Evolutionary conservation across 1,140 invertebrate genomes (phyloP).

Genomic region (Planococcus citri): DNA sequence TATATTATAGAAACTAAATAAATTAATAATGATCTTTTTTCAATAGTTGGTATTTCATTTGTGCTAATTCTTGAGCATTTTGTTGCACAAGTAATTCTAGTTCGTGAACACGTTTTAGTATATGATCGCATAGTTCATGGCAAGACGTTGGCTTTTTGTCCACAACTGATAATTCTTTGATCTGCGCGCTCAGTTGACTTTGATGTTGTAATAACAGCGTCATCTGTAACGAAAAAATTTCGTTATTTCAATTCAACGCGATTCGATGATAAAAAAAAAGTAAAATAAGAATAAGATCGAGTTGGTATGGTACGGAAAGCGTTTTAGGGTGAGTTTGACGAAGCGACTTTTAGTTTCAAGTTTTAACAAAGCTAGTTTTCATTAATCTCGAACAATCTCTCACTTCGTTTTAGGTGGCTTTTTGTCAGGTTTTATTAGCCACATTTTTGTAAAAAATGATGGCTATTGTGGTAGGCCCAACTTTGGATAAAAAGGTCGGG

Average conservation of each 20-base stretch:
- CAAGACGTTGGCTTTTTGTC: conserved; percentile 23
- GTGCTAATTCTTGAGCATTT: conserved; percentile 27
- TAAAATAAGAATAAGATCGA: neutral
- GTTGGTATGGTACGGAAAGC: neutral
- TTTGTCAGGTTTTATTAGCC: too few species aligned
- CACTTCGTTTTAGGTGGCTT: too few species aligned
- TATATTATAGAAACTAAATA: too few species aligned
- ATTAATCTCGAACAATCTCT: too few species aligned
- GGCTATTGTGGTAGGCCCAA: too few species aligned
- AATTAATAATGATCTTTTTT: conserved; percentile 21
- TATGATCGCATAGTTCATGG: conserved; percentile 26
- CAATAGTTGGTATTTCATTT: conserved; percentile 25
- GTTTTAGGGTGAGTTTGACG: too few species aligned
- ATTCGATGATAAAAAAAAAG: neutral
- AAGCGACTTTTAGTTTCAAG: neutral
- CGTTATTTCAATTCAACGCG: too few species aligned
- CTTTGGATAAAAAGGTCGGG: too few species aligned
- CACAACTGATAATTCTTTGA: conserved; percentile 22
- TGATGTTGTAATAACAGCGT: conserved; percentile 25
- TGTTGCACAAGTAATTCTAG: conserved; percentile 26
- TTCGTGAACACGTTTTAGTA: conserved; percentile 26
- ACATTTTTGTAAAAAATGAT: too few species aligned
- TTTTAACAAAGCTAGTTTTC: too few species aligned
- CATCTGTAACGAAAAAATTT: too few species aligned
- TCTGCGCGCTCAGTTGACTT: conserved; percentile 24